Conservation (phyloP, 92 coral and sea anemone species). For the Epizoanthus stellaris region DNA sequence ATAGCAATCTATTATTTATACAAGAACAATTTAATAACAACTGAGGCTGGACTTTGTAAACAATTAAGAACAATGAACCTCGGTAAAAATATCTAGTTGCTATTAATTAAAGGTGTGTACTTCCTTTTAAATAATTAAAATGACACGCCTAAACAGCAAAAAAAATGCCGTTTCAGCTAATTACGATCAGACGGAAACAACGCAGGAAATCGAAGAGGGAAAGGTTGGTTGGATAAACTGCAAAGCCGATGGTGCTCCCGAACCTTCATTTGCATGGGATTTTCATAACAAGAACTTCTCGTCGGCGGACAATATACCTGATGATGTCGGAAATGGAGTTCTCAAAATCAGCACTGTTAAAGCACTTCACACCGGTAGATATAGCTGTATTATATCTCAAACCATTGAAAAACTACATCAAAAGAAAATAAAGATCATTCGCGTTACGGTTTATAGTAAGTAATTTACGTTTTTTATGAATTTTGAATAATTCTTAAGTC, state of each 20-base stretch:
- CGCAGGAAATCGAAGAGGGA: background rate
- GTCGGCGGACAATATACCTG: background rate
- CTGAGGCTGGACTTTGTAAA: too few species aligned
- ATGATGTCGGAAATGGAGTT: background rate
- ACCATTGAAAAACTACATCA: background rate
- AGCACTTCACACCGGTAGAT: constrained; percentile 1
- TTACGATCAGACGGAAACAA: background rate
- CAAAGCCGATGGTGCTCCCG: constrained; percentile 11
- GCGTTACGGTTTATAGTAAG: constrained; percentile 17
- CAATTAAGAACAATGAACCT: too few species aligned
- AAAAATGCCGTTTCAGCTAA: background rate
- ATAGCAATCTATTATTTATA: too few species aligned
- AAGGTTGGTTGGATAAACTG: background rate
- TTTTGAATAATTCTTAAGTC: too few species aligned
- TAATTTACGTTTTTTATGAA: background rate
- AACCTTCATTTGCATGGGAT: background rate
- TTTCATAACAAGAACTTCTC: background rate
- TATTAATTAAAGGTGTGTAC: too few species aligned
- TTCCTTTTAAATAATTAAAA: too few species aligned
- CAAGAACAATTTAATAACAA: too few species aligned
- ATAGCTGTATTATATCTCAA: background rate
- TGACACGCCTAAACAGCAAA: too few species aligned
- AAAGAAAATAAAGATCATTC: background rate
- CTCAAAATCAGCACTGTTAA: background rate
- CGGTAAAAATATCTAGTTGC: too few species aligned